Evolutionary conservation across 2,888 invertebrate genomes (phyloP).

Genomic region (Leucania comma): DNA sequence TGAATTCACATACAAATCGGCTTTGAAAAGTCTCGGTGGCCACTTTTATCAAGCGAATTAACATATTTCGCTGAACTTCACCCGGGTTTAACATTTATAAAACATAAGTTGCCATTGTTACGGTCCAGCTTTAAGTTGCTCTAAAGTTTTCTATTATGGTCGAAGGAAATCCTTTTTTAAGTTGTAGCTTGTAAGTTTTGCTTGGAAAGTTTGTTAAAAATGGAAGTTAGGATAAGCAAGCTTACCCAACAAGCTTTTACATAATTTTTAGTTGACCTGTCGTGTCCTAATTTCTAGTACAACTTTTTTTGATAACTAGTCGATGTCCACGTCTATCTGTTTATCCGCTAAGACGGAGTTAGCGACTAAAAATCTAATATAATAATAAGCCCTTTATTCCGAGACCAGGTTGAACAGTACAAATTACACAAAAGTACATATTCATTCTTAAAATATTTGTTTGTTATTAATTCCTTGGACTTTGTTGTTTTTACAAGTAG

Average conservation of each 20-base stretch:
- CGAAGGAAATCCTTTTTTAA: slow-evolving; percentile 57
- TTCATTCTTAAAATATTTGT: too few species aligned
- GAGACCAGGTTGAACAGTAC: too few species aligned
- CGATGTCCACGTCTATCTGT: too few species aligned
- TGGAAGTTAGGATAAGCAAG: slow-evolving; percentile 24
- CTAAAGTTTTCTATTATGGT: slow-evolving; percentile 63
- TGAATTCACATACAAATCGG: slow-evolving; percentile 6
- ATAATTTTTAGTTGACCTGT: slow-evolving; percentile 15
- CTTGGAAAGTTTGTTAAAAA: slow-evolving; percentile 31
- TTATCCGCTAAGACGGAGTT: too few species aligned
- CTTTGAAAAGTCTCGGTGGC: slow-evolving; percentile 19
- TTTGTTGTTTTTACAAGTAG: too few species aligned
- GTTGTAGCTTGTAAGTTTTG: slow-evolving; percentile 38
- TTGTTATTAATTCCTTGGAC: too few species aligned
- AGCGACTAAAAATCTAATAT: too few species aligned
- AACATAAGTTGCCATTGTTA: slow-evolving; percentile 68
- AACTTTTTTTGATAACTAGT: too few species aligned
- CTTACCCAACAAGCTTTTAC: background rate
- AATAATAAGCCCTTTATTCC: too few species aligned
- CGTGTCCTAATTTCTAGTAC: background rate
- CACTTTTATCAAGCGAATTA: slow-evolving; percentile 64
- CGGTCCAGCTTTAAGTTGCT: slow-evolving; percentile 50
- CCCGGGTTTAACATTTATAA: slow-evolving; percentile 57
- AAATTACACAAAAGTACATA: too few species aligned
- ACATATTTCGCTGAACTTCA: slow-evolving; percentile 63